Evolutionary conservation across 2,113 vertebrate genomes (phyloP), one percentile per base, ranked within the genome.

Genomic region (Trematocara zebra): DNA sequence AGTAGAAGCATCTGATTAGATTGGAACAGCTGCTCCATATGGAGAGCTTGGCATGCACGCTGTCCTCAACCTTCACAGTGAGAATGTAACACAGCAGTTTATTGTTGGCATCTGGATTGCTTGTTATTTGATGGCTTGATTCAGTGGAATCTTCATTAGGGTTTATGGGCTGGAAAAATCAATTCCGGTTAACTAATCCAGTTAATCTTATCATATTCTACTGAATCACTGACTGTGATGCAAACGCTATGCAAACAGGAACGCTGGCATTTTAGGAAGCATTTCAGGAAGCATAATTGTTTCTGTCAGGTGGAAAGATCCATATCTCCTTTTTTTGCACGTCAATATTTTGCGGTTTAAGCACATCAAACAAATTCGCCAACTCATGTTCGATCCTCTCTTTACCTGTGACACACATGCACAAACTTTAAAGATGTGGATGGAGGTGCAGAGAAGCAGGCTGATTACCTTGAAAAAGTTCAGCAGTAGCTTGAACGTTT

Each of bases 11-110:
- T 11, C 67, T 85, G 80, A 93, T 91, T 83, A 85, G 80, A 90
- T 81, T 18, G 37, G 37, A 83, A 88, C 86, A 93, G 91, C 90
- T 93, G 90, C 80, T 90, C 84, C 56, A 18, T 20, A 23, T 79
- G 88, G 56, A 18, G 35, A n/a, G 31, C 40, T 47, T 81, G 83
- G 83, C 57, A 15, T 2, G 37, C 10, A 5, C 76, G 0, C 81
- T n/a, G 78, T 61, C 80, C 61, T 56, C 72, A 37, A n/a, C 44
- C 44, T 51, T 33, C 72, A 6, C 7, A 76, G 26, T 0, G 72
- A 76, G 69, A 78, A 11, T 69, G 87, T 15, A 74, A 44, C 81
- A 26, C 84, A 35, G 82, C 82, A 31, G 59, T 31, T 76, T 76
- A 76, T 51, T 76, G 72, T 76, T 51, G 44, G 44, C 72, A 76